These are phyloP conservation scores for Caenorhabditis sp. DNA, from an alignment of 2,888 invertebrate species.

Conservation along the genomic window DNA sequence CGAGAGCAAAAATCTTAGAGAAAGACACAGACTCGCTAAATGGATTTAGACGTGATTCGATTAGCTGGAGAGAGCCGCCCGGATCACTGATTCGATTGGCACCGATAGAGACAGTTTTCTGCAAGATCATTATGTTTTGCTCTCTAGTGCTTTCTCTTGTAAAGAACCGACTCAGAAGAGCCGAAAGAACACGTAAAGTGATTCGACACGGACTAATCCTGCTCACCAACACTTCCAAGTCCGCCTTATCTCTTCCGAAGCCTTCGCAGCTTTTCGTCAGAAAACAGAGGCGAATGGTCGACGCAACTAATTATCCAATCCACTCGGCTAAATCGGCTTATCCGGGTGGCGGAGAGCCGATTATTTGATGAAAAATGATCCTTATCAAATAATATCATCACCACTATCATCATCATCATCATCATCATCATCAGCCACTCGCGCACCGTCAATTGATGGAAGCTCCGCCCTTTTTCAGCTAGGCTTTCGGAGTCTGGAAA, in stretches of 20 bases:
- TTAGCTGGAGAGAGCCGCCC: slow-evolving; percentile 12
- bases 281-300: slow-evolving; percentile 11
- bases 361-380: slow-evolving; percentile 12
- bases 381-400: slow-evolving; percentile 1
- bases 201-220: too few species aligned
- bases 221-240: background rate
- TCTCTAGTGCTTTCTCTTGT: too few species aligned
- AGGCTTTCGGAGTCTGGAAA: background rate
- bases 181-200: too few species aligned
- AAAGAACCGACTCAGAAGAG: too few species aligned
- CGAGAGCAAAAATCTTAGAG: slow-evolving; percentile 12
- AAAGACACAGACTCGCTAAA: background rate
- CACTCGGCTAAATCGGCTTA: slow-evolving; percentile 36
- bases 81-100: too few species aligned
- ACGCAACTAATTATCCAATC: slow-evolving; percentile 18
- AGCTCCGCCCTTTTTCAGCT: slow-evolving; percentile 3
- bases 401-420: background rate
- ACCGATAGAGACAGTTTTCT: too few species aligned
- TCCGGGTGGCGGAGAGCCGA: slow-evolving; percentile 12
- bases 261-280: slow-evolving; percentile 11
- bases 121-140: too few species aligned
- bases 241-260: background rate
- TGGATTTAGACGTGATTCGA: slow-evolving; percentile 2
- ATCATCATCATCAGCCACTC: background rate
- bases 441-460: too few species aligned